Conservation (phyloP, 2,113 vertebrate genomes). For the Bubalus kerabau region DNA sequence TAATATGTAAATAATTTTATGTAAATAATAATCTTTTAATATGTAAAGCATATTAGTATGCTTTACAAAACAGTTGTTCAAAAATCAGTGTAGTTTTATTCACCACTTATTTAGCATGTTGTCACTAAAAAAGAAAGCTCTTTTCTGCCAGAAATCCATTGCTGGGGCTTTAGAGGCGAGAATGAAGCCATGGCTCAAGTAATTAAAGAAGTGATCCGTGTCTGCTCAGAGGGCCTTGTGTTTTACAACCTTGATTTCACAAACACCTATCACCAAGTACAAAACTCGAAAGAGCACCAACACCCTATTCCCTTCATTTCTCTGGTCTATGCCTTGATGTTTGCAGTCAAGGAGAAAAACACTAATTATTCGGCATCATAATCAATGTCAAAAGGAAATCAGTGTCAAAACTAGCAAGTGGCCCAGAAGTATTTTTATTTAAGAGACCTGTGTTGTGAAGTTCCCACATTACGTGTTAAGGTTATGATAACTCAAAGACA, state of each 20-base stretch:
- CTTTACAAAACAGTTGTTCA: not conserved
- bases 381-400: not conserved
- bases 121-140: not conserved
- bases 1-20: too few species aligned
- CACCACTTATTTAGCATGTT: not conserved
- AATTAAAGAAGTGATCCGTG: fast-evolving
- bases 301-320: not conserved
- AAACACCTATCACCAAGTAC: fast-evolving
- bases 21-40: too few species aligned
- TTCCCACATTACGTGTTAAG: not conserved
- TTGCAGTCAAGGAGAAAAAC: not conserved
- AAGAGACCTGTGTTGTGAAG: not conserved
- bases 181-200: not conserved
- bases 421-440: too few species aligned
- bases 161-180: not conserved
- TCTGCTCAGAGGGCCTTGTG: not conserved
- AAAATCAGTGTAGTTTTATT: not conserved
- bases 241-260: not conserved
- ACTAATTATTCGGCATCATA: not conserved
- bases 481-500: too few species aligned
- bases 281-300: not conserved
- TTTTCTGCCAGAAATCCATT: not conserved
- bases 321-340: not conserved
- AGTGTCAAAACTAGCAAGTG: not conserved
- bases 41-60: not conserved